These are phyloP conservation scores for Tapirus terrestris DNA, from an alignment of 2,113 vertebrate species.

Conservation along the genomic window DNA sequence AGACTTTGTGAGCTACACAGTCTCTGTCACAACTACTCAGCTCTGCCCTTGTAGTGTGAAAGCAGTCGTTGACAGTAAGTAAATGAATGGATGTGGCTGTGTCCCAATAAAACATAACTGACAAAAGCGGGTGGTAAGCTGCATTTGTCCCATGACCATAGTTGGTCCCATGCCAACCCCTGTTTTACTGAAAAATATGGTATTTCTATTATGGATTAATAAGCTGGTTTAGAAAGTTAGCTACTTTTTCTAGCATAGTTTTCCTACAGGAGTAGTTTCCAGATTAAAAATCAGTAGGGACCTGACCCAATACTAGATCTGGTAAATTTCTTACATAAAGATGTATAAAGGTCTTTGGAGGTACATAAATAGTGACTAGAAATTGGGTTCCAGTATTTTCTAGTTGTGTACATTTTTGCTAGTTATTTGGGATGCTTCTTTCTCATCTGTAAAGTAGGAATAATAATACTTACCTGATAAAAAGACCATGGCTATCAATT, in stretches of 20 bases:
- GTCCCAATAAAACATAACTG: conserved; percentile 21
- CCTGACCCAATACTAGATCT: not conserved
- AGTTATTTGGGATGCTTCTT: not conserved
- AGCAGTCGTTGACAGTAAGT: not conserved
- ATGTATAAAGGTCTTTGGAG: not conserved
- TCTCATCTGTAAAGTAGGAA: not conserved
- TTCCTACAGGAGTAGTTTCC: not conserved
- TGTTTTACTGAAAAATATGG: not conserved
- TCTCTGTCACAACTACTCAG: not conserved
- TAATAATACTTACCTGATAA: not conserved
- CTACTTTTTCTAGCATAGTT: not conserved
- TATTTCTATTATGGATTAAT: not conserved
- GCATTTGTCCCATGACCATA: not conserved
- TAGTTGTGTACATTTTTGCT: not conserved
- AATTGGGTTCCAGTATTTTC: not conserved
- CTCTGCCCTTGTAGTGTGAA: not conserved
- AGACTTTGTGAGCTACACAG: not conserved
- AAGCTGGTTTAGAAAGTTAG: not conserved
- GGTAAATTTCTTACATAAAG: not conserved
- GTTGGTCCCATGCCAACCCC: not conserved
- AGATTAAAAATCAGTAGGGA: conserved; percentile 8
- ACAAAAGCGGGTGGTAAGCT: not conserved
- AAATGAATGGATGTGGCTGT: not conserved
- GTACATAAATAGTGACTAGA: not conserved
- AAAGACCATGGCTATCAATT: not conserved